Evolutionary conservation across 2,888 invertebrate species (phyloP), one percentile per base, ranked within the genome.

Genomic region (Luperina nickerlii): DNA sequence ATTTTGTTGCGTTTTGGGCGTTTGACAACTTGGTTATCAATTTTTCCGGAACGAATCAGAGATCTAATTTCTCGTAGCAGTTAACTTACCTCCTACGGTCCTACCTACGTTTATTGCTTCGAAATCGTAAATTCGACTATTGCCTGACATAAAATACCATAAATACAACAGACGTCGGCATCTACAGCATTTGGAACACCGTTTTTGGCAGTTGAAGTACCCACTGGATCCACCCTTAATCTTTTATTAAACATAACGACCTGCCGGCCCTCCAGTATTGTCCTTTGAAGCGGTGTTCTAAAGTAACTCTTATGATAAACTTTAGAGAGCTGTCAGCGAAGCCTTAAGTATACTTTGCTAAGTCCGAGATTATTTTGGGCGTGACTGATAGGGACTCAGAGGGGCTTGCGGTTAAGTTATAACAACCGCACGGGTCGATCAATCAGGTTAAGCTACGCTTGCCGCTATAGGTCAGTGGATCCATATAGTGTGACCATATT

Each of bases 201-300:
- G 24, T 57, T 75, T 72, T 66, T 78, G 67, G 60, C 32, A 77
- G 62, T 63, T 87, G 76, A 66, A 71, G 87, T 38, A 15, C 68
- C 60, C 62, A 66, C 62, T 74, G 51, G 48, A 71, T 71, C 73
- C 65, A 32, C 45, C 62, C 84, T 67, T 83, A 76, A 76, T 83
- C 87, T 79, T 87, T 57, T 79, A 85, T 85, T 80, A 83, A 83
- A 76, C 83, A 24, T 66, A 54, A 76, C 67, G 70, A 67, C 62
- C 68, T 51, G 60, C 32, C 42, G 32, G 42, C 74, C 73, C 57
- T 70, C n/a, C n/a, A 68, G 54, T n/a, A 42, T 42, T 42, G 27
- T 76, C 57, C 57, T 72, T 80, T 80, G 72, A 76, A 38, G 76
- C 9, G 24, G 45, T 38, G 11, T 57, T 69, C 71, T 57, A 45